Conservation (phyloP, 2,797 vertebrate genomes). For the Trichosurus vulpecula region DNA sequence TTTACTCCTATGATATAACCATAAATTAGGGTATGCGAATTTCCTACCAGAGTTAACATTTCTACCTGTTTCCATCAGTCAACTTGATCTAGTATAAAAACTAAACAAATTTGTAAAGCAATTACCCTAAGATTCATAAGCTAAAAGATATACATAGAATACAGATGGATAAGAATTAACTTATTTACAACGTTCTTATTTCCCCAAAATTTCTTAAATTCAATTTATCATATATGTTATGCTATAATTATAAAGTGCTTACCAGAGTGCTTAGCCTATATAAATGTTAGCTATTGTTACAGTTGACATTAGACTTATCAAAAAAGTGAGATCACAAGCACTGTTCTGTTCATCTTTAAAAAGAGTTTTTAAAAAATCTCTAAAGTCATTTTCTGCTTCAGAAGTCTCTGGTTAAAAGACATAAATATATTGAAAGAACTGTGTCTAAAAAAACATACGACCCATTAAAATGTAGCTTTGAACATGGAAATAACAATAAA, state of each 20-base stretch:
- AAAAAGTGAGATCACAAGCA: not conserved
- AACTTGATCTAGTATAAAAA: slow-evolving; percentile 44
- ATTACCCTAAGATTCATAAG: slow-evolving; percentile 27
- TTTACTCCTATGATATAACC: slow-evolving; percentile 18
- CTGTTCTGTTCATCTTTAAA: not conserved
- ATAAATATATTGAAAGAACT: not conserved
- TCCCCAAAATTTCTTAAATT: not conserved
- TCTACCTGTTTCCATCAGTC: slow-evolving; percentile 42
- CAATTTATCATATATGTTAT: not conserved
- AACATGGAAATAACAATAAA: not conserved
- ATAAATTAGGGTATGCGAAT: slow-evolving; percentile 33
- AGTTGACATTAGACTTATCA: not conserved
- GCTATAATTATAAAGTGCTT: not conserved
- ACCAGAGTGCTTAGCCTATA: not conserved
- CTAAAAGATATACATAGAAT: not conserved
- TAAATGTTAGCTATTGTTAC: not conserved
- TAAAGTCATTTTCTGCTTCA: not conserved
- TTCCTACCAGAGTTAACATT: slow-evolving; percentile 47
- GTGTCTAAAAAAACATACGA: not conserved
- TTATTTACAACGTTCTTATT: not conserved
- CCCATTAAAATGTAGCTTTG: not conserved
- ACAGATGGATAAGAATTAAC: not conserved
- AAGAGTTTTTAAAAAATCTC: not conserved
- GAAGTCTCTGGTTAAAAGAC: not conserved
- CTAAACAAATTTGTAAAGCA: slow-evolving; percentile 12